Conservation (phyloP, 2,797 vertebrate species). For the Malacoctenus gilli region DNA sequence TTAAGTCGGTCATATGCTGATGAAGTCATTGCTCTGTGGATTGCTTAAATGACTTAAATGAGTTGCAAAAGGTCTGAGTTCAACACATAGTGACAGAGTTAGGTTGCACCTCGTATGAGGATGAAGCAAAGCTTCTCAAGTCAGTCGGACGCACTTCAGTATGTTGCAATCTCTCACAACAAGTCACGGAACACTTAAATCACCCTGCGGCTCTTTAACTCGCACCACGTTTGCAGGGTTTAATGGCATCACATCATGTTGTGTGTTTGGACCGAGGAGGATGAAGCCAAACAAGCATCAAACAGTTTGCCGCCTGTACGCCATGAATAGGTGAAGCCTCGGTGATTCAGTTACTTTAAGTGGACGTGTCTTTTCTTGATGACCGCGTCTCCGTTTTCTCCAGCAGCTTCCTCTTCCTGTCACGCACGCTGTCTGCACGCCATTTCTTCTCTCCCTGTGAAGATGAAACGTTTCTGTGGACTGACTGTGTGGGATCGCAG, state of each 20-base stretch:
- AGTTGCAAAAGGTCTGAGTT: conserved; percentile 32
- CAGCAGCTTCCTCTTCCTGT: conserved; percentile 28
- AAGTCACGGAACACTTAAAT: conserved; percentile 17
- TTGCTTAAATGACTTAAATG: conserved; percentile 36
- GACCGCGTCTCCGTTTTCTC: conserved; percentile 17
- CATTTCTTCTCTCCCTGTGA: conserved; percentile 28
- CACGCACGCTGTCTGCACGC: conserved; percentile 7
- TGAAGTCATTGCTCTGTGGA: conserved; percentile 44
- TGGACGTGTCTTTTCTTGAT: conserved; percentile 15
- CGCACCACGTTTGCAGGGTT: conserved; percentile 5
- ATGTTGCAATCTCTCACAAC: conserved; percentile 1
- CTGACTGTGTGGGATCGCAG: conserved; percentile 48
- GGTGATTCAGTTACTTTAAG: background rate
- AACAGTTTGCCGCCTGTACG: conserved; percentile 19
- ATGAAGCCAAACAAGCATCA: conserved; percentile 8
- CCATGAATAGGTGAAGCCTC: conserved; percentile 6
- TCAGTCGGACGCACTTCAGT: background rate
- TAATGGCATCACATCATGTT: background rate
- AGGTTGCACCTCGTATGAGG: conserved; percentile 4
- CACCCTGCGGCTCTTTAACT: conserved; percentile 5
- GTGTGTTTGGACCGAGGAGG: conserved; percentile 15
- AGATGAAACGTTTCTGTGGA: conserved; percentile 62
- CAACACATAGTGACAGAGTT: conserved; percentile 23
- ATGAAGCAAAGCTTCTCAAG: conserved; percentile 5
- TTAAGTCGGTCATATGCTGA: conserved; percentile 37